phyloP scores from a whole-genome alignment of 2,113 vertebrate species.

The Anoura caudifer region DNA sequence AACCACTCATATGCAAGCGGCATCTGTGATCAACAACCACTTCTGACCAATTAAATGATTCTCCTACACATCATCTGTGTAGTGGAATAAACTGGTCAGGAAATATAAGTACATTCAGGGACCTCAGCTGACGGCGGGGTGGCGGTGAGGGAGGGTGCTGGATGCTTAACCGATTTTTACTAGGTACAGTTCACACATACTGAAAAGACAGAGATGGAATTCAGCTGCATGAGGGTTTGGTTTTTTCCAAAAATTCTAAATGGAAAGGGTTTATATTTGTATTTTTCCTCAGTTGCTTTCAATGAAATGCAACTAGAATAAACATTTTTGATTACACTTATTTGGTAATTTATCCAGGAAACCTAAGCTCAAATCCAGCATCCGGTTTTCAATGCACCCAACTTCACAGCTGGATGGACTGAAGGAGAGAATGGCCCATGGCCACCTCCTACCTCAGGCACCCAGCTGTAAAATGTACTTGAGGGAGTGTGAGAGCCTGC shows the following conservation, averaged over 20 bases:
- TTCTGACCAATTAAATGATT: background rate
- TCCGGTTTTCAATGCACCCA: conserved; percentile 32
- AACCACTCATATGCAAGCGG: background rate
- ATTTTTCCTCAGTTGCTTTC: conserved; percentile 29
- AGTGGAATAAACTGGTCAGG: background rate
- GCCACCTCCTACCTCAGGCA: conserved; percentile 20
- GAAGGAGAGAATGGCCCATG: background rate
- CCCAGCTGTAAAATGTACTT: background rate
- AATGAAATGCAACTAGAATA: conserved; percentile 37
- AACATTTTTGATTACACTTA: conserved; percentile 46
- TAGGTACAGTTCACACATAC: background rate
- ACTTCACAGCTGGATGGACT: conserved; percentile 11
- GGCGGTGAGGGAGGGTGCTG: fast-evolving
- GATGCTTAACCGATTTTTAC: background rate
- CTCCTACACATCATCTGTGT: background rate
- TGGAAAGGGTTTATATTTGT: conserved; percentile 14
- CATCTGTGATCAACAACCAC: background rate
- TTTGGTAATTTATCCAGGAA: conserved; percentile 45
- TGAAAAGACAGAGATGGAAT: background rate
- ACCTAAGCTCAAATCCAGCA: conserved; percentile 34
- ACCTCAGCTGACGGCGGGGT: background rate
- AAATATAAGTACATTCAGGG: background rate
- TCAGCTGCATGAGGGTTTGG: background rate
- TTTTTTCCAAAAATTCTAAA: background rate
- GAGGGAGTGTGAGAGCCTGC: background rate